Evolutionary conservation across 2,797 vertebrate genomes (phyloP), one percentile per base, ranked within the genome.

Genomic region (Amniataba percoides): DNA sequence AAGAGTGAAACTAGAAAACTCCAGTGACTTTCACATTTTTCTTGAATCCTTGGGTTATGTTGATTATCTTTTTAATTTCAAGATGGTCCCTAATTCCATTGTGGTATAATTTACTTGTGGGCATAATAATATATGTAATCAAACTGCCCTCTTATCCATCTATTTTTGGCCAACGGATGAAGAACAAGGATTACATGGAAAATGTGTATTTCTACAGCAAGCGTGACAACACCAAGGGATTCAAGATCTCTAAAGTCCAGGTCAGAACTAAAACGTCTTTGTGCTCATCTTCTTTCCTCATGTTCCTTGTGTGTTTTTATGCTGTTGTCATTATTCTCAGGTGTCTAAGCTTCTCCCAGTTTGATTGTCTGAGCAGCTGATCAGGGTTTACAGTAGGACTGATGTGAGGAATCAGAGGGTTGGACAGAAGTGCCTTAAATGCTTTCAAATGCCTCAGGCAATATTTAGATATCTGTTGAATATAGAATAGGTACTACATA

Each of bases 301-400:
- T 19, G 3, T 52, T 18, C 5, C 1, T 1, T 42, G 40, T 42
- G 10, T 70, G 4, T 36, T 5, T 58, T 13, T 5, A 46, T 55
- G 16, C 11, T 58, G 2, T 53, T 68, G n/a, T 71, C 62, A 7
- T 53, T 53, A 4, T 31, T 59, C 4, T 10, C 80, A 97, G 97
- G 96, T 96, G 70, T 97, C 96, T n/a, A 91, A 89, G 63, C 60
- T 98, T 70, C 87, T 94, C 45, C 96, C 97, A 18, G 91, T 91
- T 60, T 87, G 0, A 11, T 98, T 97, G 87, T 91, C 87, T 3
- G 96, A 97, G 83, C 94, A 96, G 80, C 52, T 94, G 45, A 95
- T 98, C 76, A 93, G 95, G 0, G 95, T 96, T 18, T 97, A 96
- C 79, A 96, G 84, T 75, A 95, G 86, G 81, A 92, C 77, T 0